These are phyloP conservation scores for Semicossyphus pulcher DNA, from an alignment of 2,113 vertebrate genomes.

Conservation along the genomic window DNA sequence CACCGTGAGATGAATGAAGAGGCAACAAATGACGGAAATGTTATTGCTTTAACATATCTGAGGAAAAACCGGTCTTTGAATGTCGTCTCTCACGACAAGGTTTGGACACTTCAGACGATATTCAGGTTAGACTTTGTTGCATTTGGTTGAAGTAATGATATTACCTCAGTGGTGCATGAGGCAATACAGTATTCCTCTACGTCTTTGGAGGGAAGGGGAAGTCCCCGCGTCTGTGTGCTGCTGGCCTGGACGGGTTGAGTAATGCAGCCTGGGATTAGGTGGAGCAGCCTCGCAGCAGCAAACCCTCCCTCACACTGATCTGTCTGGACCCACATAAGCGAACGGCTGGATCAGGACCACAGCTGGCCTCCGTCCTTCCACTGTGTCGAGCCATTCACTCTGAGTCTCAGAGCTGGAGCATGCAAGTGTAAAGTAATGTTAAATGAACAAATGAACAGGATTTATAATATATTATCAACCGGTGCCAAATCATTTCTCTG, in stretches of 20 bases:
- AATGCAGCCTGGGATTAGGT: conserved; percentile 87
- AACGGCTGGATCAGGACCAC: conserved; percentile 72
- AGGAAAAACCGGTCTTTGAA: conserved; percentile 41
- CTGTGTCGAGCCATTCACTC: conserved; percentile 54
- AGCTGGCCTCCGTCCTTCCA: conserved; percentile 66
- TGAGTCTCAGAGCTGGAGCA: conserved; percentile 27
- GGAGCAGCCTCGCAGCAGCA: conserved; percentile 80
- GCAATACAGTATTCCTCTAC: conserved; percentile 79
- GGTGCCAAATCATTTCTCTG: neutral
- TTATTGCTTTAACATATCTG: conserved; percentile 24
- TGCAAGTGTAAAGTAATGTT: neutral
- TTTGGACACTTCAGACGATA: conserved; percentile 55
- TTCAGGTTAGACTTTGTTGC: conserved; percentile 65
- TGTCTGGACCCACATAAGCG: conserved; percentile 75
- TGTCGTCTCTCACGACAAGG: conserved; percentile 41
- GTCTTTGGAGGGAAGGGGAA: conserved; percentile 81
- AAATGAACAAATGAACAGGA: conserved; percentile 27
- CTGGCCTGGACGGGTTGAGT: conserved; percentile 80
- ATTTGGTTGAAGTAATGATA: conserved; percentile 78
- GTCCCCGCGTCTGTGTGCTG: conserved; percentile 77
- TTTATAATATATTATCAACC: neutral
- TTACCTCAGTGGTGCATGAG: conserved; percentile 81
- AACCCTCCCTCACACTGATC: conserved; percentile 77
- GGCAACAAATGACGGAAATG: conserved; percentile 28
- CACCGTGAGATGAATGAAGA: conserved; percentile 33